A percentile compares a stretch with the other conserved stretches of the same genome.
These are phyloP conservation scores for Trachops cirrhosus DNA, from an alignment of 2,797 vertebrate genomes.

Conservation along the genomic window DNA sequence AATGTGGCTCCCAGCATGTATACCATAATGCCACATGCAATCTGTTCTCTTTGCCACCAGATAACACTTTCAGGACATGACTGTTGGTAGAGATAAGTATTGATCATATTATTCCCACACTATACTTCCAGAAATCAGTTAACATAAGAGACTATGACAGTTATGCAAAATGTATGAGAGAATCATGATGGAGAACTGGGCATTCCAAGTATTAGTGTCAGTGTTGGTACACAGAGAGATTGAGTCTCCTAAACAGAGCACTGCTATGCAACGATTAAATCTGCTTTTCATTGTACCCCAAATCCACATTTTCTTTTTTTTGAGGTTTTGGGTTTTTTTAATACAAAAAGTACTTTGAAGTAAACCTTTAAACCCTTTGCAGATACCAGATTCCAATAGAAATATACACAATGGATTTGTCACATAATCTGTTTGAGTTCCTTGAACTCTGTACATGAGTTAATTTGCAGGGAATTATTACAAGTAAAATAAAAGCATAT, in stretches of 20 bases:
- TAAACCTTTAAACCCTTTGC: slow-evolving; percentile 1
- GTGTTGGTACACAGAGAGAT: neutral
- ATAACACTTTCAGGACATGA: neutral
- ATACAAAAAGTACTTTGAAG: slow-evolving; percentile 10
- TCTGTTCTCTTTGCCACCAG: neutral
- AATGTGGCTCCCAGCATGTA: neutral
- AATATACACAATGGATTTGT: slow-evolving; percentile 31
- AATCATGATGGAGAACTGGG: neutral
- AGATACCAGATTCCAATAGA: slow-evolving; percentile 5
- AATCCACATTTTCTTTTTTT: neutral
- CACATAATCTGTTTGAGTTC: neutral
- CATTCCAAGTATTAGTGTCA: neutral
- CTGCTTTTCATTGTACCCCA: neutral
- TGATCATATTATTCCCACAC: neutral
- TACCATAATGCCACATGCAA: neutral
- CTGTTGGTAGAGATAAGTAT: neutral
- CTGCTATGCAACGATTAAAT: neutral
- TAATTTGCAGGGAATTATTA: neutral
- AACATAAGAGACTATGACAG: neutral
- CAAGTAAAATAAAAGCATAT: slow-evolving; percentile 15
- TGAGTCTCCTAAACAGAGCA: neutral
- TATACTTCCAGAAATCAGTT: neutral
- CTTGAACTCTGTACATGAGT: neutral
- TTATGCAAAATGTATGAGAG: neutral
- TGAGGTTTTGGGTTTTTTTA: neutral